Evolutionary conservation across 2,888 invertebrate genomes (phyloP).

Genomic region (Ectobius pallidus): DNA sequence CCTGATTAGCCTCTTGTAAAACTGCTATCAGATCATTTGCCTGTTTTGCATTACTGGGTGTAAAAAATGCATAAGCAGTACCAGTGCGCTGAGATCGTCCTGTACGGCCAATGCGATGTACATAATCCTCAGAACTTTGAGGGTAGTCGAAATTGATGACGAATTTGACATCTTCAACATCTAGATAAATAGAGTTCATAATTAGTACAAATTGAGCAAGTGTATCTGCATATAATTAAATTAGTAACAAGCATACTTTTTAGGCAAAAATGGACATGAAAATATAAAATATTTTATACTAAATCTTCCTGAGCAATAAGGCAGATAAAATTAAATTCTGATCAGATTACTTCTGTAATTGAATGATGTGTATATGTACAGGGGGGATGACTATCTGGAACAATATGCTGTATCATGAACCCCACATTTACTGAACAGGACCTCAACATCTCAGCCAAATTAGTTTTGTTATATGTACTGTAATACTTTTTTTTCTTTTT

Average conservation of each 20-base stretch:
- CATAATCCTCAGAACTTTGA: conserved; percentile 73
- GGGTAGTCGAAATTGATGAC: conserved; percentile 79
- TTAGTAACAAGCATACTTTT: neutral
- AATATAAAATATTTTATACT: too few relatives aligned
- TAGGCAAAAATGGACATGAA: neutral
- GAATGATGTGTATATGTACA: too few relatives aligned
- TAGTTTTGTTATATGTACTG: too few relatives aligned
- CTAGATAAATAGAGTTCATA: conserved; percentile 52
- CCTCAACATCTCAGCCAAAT: too few relatives aligned
- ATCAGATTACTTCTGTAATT: too few relatives aligned
- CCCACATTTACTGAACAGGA: too few relatives aligned
- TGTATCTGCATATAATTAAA: neutral
- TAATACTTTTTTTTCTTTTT: too few relatives aligned
- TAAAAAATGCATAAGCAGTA: conserved; percentile 76
- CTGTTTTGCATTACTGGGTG: conserved; percentile 67
- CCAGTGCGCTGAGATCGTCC: conserved; percentile 69
- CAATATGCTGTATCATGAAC: too few relatives aligned
- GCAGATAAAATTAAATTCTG: too few relatives aligned
- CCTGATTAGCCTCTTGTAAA: conserved; percentile 70
- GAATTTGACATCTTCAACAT: conserved; percentile 76
- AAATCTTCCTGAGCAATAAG: too few relatives aligned
- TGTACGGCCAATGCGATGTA: conserved; percentile 74
- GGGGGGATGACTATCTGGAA: too few relatives aligned
- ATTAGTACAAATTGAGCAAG: neutral
- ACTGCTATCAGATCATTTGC: conserved; percentile 69